Conservation (phyloP, 2,113 vertebrate species). For the Sclerurus mexicanus region DNA sequence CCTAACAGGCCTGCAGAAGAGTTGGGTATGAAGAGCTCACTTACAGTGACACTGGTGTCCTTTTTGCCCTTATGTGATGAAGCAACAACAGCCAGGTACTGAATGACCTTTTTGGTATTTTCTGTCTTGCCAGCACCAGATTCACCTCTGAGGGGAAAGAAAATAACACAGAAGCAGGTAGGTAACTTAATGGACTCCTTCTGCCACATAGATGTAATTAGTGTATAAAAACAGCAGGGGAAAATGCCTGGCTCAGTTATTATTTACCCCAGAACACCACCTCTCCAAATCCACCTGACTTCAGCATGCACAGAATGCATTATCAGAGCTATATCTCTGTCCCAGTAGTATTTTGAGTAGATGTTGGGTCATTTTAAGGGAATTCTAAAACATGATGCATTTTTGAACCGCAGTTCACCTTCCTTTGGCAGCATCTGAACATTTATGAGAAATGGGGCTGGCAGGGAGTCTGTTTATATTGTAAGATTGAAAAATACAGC, state of each 20-base stretch:
- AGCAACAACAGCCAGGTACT: conserved; percentile 93
- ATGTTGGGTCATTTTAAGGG: conserved; percentile 29
- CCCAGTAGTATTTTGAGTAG: neutral
- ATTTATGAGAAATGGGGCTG: neutral
- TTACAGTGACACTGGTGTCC: conserved; percentile 89
- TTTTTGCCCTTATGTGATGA: conserved; percentile 96
- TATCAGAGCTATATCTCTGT: neutral
- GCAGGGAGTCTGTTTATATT: neutral
- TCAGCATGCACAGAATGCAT: neutral
- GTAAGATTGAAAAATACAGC: neutral
- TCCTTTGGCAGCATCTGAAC: conserved; percentile 16
- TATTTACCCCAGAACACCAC: neutral
- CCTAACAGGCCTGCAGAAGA: neutral
- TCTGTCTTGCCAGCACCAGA: conserved; percentile 96
- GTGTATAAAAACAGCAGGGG: neutral
- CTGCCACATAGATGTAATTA: neutral
- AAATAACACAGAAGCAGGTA: neutral
- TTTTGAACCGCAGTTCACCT: neutral
- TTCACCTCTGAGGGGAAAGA: conserved; percentile 81
- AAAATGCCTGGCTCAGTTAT: neutral
- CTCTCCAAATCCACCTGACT: neutral
- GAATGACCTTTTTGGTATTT: conserved; percentile 97
- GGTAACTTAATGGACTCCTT: neutral
- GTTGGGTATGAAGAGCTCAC: neutral
- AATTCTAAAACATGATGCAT: neutral